Conservation (phyloP, 1,140 invertebrate species). For the Pollicipes pollicipes region DNA sequence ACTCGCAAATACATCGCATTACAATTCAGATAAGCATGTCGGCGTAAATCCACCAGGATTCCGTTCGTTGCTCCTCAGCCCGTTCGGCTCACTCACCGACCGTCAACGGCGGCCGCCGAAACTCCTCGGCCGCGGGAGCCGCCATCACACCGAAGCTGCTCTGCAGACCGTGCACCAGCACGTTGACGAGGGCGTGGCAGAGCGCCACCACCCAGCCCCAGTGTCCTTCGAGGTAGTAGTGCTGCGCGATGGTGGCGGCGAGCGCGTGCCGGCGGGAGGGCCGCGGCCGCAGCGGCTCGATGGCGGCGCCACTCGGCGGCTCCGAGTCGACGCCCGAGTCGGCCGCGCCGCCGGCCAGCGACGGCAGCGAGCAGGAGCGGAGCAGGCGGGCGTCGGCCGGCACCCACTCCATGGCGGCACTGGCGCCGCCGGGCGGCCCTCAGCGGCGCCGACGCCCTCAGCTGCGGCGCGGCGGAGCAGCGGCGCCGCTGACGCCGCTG, state of each 20-base stretch:
- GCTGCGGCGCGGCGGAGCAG: too few relatives aligned
- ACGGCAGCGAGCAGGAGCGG: neutral
- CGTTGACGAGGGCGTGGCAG: constrained; percentile 39
- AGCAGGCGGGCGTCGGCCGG: neutral
- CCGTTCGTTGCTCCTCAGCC: too few relatives aligned
- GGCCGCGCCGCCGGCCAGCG: neutral
- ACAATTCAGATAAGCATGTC: too few relatives aligned
- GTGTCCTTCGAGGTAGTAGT: constrained; percentile 54
- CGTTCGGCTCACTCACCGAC: neutral
- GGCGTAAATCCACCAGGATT: too few relatives aligned
- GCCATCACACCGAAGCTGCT: constrained; percentile 37
- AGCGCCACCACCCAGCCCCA: constrained; percentile 51
- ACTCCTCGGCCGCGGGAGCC: constrained; percentile 32
- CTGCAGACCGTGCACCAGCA: constrained; percentile 43
- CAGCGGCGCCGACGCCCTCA: too few relatives aligned
- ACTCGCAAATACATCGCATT: too few relatives aligned
- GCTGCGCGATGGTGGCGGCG: constrained; percentile 40
- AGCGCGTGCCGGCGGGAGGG: neutral
- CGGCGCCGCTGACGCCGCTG: too few relatives aligned
- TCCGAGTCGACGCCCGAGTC: constrained; percentile 10
- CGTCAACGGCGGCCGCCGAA: constrained; percentile 17
- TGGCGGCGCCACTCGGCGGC: neutral
- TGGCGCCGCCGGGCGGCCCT: too few relatives aligned
- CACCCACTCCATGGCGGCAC: neutral
- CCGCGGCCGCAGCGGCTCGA: too few relatives aligned